Conservation (phyloP, 2,888 invertebrate genomes). For the Melanchra persicariae region DNA sequence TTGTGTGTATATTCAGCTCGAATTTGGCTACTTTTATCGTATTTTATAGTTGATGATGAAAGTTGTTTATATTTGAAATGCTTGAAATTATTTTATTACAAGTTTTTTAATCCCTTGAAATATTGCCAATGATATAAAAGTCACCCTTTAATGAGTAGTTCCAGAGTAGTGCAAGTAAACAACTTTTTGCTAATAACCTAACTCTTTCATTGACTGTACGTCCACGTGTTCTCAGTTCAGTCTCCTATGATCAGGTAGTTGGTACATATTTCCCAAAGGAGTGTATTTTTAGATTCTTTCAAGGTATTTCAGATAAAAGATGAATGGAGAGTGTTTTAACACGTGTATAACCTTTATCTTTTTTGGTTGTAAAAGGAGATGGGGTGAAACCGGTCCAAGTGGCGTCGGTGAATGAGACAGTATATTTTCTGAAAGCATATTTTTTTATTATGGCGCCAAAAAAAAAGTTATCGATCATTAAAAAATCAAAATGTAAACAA, state of each 20-base stretch:
- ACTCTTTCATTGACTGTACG: constrained; percentile 10
- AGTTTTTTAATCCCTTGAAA: background rate
- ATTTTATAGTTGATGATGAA: too few relatives aligned
- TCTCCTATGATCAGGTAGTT: constrained; percentile 23
- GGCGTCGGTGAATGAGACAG: background rate
- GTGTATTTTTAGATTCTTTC: constrained; percentile 49
- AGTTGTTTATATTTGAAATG: too few relatives aligned
- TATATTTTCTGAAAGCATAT: too few relatives aligned
- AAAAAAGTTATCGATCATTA: too few relatives aligned
- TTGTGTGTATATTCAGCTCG: too few relatives aligned
- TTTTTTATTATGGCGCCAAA: too few relatives aligned
- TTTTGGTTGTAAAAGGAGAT: constrained; percentile 5
- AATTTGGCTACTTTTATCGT: too few relatives aligned
- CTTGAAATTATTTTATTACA: too few relatives aligned
- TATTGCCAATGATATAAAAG: background rate
- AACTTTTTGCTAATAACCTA: background rate
- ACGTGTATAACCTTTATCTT: constrained; percentile 1
- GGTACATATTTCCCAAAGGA: constrained; percentile 50
- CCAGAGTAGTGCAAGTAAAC: background rate
- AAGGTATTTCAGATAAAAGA: constrained; percentile 25
- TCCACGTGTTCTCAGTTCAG: constrained; percentile 6
- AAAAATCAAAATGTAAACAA: too few relatives aligned
- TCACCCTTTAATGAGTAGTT: background rate
- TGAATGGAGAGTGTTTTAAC: constrained; percentile 21
- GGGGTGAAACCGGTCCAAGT: too few relatives aligned